Base-by-base conservation (phyloP, 2,888 invertebrate genomes). In the Lathronympha strigana region DNA sequence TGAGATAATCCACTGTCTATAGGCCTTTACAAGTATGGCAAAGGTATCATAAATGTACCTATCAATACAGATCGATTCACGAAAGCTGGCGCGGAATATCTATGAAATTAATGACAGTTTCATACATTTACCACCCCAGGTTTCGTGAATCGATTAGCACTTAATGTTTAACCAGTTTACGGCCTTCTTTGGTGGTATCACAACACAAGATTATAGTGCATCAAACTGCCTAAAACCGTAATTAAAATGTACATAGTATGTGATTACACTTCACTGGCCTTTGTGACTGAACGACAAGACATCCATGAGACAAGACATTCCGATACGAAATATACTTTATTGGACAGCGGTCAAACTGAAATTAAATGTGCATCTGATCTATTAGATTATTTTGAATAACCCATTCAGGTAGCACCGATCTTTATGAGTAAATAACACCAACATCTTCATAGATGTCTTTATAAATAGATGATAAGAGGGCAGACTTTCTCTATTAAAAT, bases 371-470 rank as follows among this genome's bases (percentile, higher is more conserved):
- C 19, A 17, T 43, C 19, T 57, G 28, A 57, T 28, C 17, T 1
- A 55, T 28, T n/a, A 43, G 36, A 28, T 28, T 43, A 55, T 55
- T 55, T 55, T 13, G 9, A 31, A 58, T 55, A 23, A 47, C 15
- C 28, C 47, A 45, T 25, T 38, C 31, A 53, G 43, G 43, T 53
- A 64, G 64, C 64, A 64, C 58, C 64, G 45, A 53, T 63, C 43
- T 28, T 43, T 19, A 51, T 28, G 58, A 60, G 64, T 64, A 60
- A 40, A 25, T 36, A 36, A 38, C 17, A 45, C 25, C 40, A 40
- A 38, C 31, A 31, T 43, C 21, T 38, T 15, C n/a, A 60, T 25
- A 43, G 57, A 53, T 36, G 45, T 53, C 50, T 53, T 25, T 25
- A 57, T 53, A 33, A 33, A 33, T 11, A 64, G 28, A 60, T 64